Base-by-base conservation (phyloP, 2,888 invertebrate genomes). In the Drosophila lutescens region DNA sequence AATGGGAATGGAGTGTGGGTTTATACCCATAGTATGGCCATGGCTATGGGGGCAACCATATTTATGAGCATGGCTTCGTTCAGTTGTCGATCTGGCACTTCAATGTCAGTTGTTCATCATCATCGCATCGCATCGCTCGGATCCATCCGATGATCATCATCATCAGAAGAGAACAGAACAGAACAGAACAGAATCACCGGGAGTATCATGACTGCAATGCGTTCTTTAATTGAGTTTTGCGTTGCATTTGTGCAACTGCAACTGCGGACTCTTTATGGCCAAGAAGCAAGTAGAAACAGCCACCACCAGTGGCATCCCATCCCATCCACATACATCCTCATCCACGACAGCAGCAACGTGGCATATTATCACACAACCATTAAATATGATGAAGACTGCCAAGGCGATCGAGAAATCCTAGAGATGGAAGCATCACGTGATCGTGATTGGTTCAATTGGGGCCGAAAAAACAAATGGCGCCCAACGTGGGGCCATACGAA, bases 211-310 rank as follows among this genome's bases (percentile, higher is more conserved):
- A 74, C 76, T 77, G 80, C 87, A 85, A 85, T 85, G 85, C 88
- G 86, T 87, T 86, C 88, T 86, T 86, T 86, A 86, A 86, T 86
- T 86, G 85, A 86, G 88, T 86, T 86, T 86, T 85, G 86, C 88
- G 76, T 83, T 84, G 78, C 79, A 76, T 73, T 80, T 80, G 77
- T 75, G 78, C 79, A 77, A 81, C 80, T 82, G 80, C 75, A 75
- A 76, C 79, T 67, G 57, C 47, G 59, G 78, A 77, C 86, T 87
- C 74, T 86, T 87, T 87, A 87, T 85, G 87, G 85, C 83, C 83
- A 85, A 51, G 58, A 59, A 50, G 56, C 44, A 61, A 53, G 44
- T 43, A 57, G 58, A 66, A 53, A 43, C 57, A 54, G 59, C 61
- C 43, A 43, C 43, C 43, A 43, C 43, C 43, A 43, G 43, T 43